These are phyloP conservation scores for Drosophila parvula DNA, from an alignment of 1,140 invertebrate genomes.

Conservation along the genomic window DNA sequence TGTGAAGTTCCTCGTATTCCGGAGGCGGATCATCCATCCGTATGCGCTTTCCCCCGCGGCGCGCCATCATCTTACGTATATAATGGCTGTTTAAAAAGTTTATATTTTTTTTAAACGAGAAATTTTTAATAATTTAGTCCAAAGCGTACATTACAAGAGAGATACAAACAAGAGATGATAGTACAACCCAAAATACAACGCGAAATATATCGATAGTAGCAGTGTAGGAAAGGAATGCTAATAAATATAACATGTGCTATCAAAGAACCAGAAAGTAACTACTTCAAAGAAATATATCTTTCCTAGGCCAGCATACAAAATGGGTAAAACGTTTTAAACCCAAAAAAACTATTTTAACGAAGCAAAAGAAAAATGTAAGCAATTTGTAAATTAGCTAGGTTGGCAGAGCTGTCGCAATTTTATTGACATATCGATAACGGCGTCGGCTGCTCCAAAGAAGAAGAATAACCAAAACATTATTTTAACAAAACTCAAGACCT, in stretches of 20 bases:
- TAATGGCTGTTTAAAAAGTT: not conserved
- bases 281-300: not conserved
- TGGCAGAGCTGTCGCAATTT: not conserved
- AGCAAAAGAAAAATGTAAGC: not conserved
- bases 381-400: not conserved
- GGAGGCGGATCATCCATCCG: constrained; percentile 96
- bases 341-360: too few species aligned
- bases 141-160: constrained; percentile 1
- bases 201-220: constrained; percentile 18
- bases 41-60: constrained; percentile 93
- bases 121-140: constrained; percentile 9
- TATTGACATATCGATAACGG: constrained; percentile 33
- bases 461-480: constrained; percentile 36
- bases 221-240: too few species aligned
- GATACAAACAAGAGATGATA: constrained; percentile 21
- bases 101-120: constrained; percentile 3
- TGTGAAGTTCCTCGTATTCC: constrained; percentile 85
- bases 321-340: too few species aligned
- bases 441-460: not conserved
- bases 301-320: not conserved
- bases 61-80: constrained; percentile 87
- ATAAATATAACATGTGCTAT: not conserved
- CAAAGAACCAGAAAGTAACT: not conserved
- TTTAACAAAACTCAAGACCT: constrained; percentile 2
- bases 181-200: not conserved